A percentile compares a stretch with the other conserved stretches of the same genome.
Evolutionary conservation across 2,888 invertebrate genomes (phyloP).

Genomic region (Pollenia labialis): DNA sequence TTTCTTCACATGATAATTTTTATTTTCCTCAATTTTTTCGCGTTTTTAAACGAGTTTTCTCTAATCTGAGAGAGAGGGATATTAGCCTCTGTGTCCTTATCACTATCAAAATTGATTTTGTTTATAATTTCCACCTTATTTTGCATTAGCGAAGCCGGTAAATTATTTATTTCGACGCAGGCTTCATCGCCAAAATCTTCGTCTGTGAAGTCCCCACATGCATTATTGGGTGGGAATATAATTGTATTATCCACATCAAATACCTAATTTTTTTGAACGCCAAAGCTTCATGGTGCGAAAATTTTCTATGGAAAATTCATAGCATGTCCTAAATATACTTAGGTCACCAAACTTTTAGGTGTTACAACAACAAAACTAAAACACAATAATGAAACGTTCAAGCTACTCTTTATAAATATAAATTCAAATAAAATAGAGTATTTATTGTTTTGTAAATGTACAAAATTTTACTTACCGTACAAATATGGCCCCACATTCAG

Average conservation of each 20-base stretch:
- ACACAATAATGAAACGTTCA: no score
- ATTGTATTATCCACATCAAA: no score
- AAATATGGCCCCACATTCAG: slow-evolving; percentile 11
- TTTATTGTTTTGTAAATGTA: slow-evolving; percentile 9
- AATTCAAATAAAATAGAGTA: slow-evolving; percentile 7
- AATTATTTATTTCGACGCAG: background rate
- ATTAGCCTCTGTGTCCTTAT: slow-evolving; percentile 28
- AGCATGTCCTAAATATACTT: no score
- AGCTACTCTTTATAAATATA: background rate
- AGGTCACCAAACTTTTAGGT: no score
- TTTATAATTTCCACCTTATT: slow-evolving; percentile 35
- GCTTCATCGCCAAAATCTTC: no score
- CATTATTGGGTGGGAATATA: no score
- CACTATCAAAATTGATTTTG: slow-evolving; percentile 35
- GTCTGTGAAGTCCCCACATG: no score
- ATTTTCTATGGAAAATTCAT: background rate
- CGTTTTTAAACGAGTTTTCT: slow-evolving; percentile 18
- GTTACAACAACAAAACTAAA: no score
- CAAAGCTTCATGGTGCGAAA: no score
- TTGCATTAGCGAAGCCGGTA: slow-evolving; percentile 14
- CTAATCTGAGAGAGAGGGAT: slow-evolving; percentile 24
- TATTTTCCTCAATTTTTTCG: background rate
- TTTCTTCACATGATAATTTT: slow-evolving; percentile 43
- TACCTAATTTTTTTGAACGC: no score
- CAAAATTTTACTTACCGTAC: background rate